A percentile compares a stretch with the other conserved stretches of the same genome.
Evolutionary conservation across 2,888 invertebrate species (phyloP).

Genomic region (Hydrotaea cyrtoneurina): DNA sequence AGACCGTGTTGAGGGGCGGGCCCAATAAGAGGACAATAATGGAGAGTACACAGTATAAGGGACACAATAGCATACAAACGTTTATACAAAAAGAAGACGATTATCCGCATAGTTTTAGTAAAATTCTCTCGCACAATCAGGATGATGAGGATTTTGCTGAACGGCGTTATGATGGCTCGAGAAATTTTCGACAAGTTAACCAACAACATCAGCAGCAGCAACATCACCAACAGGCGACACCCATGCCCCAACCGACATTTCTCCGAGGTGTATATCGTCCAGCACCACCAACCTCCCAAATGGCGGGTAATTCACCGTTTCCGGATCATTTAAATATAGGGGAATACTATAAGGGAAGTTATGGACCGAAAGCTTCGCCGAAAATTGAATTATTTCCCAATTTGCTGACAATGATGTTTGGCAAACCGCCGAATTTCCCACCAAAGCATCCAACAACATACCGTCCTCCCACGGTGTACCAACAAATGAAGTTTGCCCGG

Average conservation of each 20-base stretch:
- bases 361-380: conserved; percentile 68
- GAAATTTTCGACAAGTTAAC: conserved; percentile 67
- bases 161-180: conserved; percentile 69
- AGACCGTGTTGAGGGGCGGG: conserved; percentile 54
- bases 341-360: conserved; percentile 74
- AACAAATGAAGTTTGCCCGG: conserved; percentile 73
- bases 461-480: conserved; percentile 72
- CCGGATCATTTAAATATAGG: conserved; percentile 77
- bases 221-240: conserved; percentile 63
- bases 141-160: conserved; percentile 70
- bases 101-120: conserved; percentile 78
- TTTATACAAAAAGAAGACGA: conserved; percentile 84
- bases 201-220: conserved; percentile 44
- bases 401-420: conserved; percentile 69
- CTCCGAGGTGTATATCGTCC: conserved; percentile 72
- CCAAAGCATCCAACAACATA: conserved; percentile 75
- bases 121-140: conserved; percentile 67
- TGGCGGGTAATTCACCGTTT: conserved; percentile 12
- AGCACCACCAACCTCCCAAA: conserved; percentile 58
- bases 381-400: conserved; percentile 74
- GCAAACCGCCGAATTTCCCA: conserved; percentile 51
- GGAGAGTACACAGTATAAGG: conserved; percentile 31
- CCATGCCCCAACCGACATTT: conserved; percentile 74
- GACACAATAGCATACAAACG: conserved; percentile 76
- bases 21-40: conserved; percentile 60